Evolutionary conservation across 2,888 invertebrate genomes (phyloP), one percentile per base, ranked within the genome.

Genomic region (Morpho achilles): DNA sequence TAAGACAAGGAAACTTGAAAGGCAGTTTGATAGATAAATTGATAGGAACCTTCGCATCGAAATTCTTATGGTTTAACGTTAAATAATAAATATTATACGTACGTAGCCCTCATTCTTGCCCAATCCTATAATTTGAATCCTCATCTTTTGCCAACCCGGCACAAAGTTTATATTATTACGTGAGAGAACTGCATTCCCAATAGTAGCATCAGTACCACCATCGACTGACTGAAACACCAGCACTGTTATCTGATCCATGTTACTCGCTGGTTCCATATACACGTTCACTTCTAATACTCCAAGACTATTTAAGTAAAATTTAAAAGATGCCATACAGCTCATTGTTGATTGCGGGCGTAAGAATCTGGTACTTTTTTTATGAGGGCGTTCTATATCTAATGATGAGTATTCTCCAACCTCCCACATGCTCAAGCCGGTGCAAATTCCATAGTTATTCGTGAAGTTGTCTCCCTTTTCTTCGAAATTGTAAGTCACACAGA

Each of bases 401-500:
- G 69, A 65, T 2, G 71, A 60, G 56, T 79, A 80, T 50, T 69
- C 64, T 7, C 69, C 71, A 8, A 70, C 53, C 42, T 68, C 62
- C 80, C 80, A 80, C 7, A 68, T 59, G 9, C 62, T 50, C 53
- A 70, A 69, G n/a, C 67, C 54, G 7, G 8, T 60, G 58, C 80
- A 80, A 7, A 75, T 50, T 8, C 73, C 67, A 50, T 59, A 54
- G 8, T 46, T 39, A 7, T 66, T 60, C 1, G 67, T 69, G 58
- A 79, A 78, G 7, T 52, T 52, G 1, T 62, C 62, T 23, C 67
- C 74, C 6, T 67, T 65, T 10, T 75, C 70, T 61, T 76, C 77
- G 56, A 82, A 82, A 45, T 71, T 69, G 59, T 75, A 78, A 52
- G 67, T 72, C 16, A 77, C 70, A 64, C 83, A 82, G 44, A 64